Base-by-base conservation (phyloP, 2,888 invertebrate species). In the Uloborus plumipes region DNA sequence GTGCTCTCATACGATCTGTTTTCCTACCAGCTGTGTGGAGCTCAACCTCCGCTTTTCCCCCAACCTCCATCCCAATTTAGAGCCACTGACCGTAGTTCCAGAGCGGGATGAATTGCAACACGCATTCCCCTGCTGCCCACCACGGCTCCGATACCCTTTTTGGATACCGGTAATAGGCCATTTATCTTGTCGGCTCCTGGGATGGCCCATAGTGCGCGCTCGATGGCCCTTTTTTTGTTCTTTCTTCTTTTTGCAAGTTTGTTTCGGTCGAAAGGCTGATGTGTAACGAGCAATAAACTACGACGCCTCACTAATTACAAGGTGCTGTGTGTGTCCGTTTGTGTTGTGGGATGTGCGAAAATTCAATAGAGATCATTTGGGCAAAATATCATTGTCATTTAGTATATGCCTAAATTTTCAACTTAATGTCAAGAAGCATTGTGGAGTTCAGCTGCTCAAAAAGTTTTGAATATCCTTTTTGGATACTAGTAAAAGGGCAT, bases 71-170 rank as follows among this genome's bases (percentile, higher is more conserved):
- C 47, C 22, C 11, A 66, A 51, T 15, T 20, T 18, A n/a, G 15
- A 51, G 22, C 51, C 80, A 81, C 65, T 74, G 74, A 80, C 80
- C 80, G 80, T 80, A 69, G 61, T 81, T 81, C 80, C 80, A 81
- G 58, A 58, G 16, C 39, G 18, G 49, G 69, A 73, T 73, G 55
- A 72, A 69, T 80, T 67, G 67, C 79, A 47, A n/a, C 55, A 26
- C 31, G 26, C 53, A 39, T 62, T 73, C 51, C 22, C 51, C 66
- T 71, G 69, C 78, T 73, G 51, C 31, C 51, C 72, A 72, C 20
- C 59, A 58, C 59, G 64, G 62, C 55, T 71, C 20, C 67, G 67
- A 80, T 73, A 69, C 76, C 62, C 14, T 61, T 62, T 39, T 73
- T 62, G 47, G 67, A 31, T 39, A 69, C 67, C 50, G 69, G 58